Evolutionary conservation across 2,113 vertebrate species (phyloP).

Genomic region (Panthera uncia): DNA sequence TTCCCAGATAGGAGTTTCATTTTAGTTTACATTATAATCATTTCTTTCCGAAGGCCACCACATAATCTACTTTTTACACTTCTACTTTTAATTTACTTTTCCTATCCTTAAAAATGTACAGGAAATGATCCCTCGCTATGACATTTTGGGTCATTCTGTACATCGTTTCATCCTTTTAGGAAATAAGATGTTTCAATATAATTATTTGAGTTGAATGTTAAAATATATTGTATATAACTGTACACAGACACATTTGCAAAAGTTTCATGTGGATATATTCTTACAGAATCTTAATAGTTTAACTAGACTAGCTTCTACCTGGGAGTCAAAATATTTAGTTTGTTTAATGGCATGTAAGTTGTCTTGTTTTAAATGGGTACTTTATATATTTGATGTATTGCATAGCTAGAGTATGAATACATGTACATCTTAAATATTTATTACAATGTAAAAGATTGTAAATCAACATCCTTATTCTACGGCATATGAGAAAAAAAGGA

Average conservation of each 20-base stretch:
- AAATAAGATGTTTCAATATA: background rate
- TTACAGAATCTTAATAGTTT: background rate
- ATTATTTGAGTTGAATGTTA: background rate
- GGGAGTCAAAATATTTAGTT: background rate
- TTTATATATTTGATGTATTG: background rate
- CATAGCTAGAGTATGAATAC: background rate
- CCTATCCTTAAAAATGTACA: background rate
- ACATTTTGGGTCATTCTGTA: background rate
- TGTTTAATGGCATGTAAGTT: background rate
- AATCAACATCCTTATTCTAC: background rate
- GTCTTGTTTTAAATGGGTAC: background rate
- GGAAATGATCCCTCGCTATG: background rate
- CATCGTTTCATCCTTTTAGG: background rate
- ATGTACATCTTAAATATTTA: background rate
- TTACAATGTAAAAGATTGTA: background rate
- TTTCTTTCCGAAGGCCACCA: constrained; percentile 19
- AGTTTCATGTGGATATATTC: background rate
- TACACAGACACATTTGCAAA: background rate
- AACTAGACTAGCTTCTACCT: background rate
- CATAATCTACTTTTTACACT: background rate
- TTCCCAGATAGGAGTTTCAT: constrained; percentile 69
- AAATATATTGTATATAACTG: background rate
- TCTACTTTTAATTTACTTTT: constrained; percentile 50
- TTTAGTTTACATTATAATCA: constrained; percentile 51
- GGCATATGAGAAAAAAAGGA: background rate